These are phyloP conservation scores for Anthopleura sola DNA, from an alignment of 64 coral and sea anemone species.

Conservation along the genomic window DNA sequence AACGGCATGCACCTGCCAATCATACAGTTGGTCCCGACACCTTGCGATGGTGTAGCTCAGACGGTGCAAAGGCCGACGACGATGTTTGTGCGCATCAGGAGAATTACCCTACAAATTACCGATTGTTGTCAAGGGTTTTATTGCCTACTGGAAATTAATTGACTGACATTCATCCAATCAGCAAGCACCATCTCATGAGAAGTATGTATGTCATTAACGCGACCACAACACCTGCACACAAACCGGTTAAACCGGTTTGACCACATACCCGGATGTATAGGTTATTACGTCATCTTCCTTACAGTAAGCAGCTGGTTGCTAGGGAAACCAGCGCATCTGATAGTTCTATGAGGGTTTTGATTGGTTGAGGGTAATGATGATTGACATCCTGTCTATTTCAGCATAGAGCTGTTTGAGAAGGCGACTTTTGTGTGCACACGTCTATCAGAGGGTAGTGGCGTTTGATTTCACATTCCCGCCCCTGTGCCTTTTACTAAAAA, in stretches of 20 bases:
- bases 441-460: conserved; percentile 80
- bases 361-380: conserved; percentile 51
- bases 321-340: conserved; percentile 60
- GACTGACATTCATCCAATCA: conserved; percentile 64
- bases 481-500: conserved; percentile 71
- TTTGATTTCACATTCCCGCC: conserved; percentile 84
- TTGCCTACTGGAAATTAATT: conserved; percentile 60
- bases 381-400: conserved; percentile 69
- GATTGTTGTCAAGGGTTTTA: conserved; percentile 61
- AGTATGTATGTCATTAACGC: conserved; percentile 74
- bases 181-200: conserved; percentile 50
- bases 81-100: conserved; percentile 22
- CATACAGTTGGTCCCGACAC: neutral
- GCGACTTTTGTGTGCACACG: conserved; percentile 77
- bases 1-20: conserved; percentile 27
- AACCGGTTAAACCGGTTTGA: conserved; percentile 73
- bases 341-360: conserved; percentile 31
- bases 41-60: neutral
- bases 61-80: conserved; percentile 14
- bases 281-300: conserved; percentile 68
- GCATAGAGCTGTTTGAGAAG: conserved; percentile 57
- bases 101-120: conserved; percentile 43
- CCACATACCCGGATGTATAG: conserved; percentile 71
- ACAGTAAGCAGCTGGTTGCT: conserved; percentile 60
- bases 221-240: conserved; percentile 73